Evolutionary conservation across 2,113 vertebrate genomes (phyloP).

Genomic region (Tringa solitaria): DNA sequence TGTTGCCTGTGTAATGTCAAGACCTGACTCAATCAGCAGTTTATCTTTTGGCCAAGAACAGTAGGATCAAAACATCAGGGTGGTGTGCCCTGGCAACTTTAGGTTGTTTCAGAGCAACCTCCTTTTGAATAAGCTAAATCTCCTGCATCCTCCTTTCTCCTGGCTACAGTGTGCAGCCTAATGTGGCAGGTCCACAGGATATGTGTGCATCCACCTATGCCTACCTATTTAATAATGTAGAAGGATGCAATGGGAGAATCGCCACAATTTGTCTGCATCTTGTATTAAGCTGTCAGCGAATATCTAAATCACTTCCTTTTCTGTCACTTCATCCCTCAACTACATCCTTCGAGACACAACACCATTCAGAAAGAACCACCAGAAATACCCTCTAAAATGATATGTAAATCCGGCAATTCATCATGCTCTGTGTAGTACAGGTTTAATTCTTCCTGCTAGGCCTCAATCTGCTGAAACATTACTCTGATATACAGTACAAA

Average conservation of each 20-base stretch:
- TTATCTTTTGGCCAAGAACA: constrained; percentile 41
- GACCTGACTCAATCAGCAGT: constrained; percentile 28
- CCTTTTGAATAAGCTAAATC: constrained; percentile 31
- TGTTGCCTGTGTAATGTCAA: constrained; percentile 46
- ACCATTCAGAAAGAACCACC: constrained; percentile 80
- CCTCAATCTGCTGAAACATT: constrained; percentile 87
- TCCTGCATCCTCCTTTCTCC: not conserved
- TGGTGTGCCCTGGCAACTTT: not conserved
- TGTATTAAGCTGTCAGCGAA: constrained; percentile 94
- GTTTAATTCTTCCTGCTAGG: constrained; percentile 87
- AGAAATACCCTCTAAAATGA: constrained; percentile 83
- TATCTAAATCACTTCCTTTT: constrained; percentile 97
- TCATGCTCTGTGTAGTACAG: constrained; percentile 83
- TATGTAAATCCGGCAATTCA: constrained; percentile 95
- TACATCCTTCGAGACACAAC: constrained; percentile 85
- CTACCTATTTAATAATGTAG: not conserved
- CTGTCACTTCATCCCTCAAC: constrained; percentile 79
- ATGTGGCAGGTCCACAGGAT: not conserved
- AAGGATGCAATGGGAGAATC: constrained; percentile 50
- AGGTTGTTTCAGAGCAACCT: not conserved
- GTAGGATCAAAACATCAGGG: constrained; percentile 14
- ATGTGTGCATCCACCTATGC: not conserved
- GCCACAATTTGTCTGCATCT: constrained; percentile 78
- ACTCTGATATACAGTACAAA: constrained; percentile 88
- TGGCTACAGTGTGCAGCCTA: not conserved